Evolutionary conservation across 53 echinoderm and acorn worm species (phyloP).

Genomic region (Actinopyga echinites): DNA sequence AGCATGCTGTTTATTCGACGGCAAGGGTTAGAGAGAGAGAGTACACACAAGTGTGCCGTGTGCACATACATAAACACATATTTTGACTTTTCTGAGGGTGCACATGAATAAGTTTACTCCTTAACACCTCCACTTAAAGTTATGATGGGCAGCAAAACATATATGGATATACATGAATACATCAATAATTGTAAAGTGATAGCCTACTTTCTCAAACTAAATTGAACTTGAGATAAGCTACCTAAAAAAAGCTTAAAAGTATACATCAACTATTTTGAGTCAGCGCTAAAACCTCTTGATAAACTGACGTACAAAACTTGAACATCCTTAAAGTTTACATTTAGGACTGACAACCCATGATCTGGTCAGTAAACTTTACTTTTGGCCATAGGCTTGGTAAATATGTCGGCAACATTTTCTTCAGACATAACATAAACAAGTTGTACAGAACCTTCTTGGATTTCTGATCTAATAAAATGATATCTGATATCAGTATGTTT

Average conservation of each 20-base stretch:
- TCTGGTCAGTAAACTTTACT: neutral
- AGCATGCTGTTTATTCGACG: too few relatives aligned
- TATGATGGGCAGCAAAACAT: neutral
- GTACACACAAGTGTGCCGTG: too few relatives aligned
- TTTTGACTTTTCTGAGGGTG: neutral
- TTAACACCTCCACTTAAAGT: slow-evolving; percentile 10
- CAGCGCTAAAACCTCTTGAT: too few relatives aligned
- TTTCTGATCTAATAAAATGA: neutral
- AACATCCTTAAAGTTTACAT: neutral
- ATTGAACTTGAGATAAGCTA: neutral
- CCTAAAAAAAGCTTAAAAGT: too few relatives aligned
- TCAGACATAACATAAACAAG: neutral
- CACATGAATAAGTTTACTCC: neutral
- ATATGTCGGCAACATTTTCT: slow-evolving; percentile 8
- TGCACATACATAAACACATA: neutral
- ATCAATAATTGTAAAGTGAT: neutral
- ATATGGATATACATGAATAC: neutral
- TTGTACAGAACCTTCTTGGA: neutral
- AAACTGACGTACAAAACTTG: too few relatives aligned
- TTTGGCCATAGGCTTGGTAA: neutral
- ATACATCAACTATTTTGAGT: too few relatives aligned
- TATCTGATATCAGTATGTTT: slow-evolving; percentile 21
- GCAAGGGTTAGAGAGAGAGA: too few relatives aligned
- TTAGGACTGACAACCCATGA: neutral
- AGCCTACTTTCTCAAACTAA: neutral